These are phyloP conservation scores for Erannis defoliaria DNA, from an alignment of 2,888 invertebrate species.

Conservation along the genomic window DNA sequence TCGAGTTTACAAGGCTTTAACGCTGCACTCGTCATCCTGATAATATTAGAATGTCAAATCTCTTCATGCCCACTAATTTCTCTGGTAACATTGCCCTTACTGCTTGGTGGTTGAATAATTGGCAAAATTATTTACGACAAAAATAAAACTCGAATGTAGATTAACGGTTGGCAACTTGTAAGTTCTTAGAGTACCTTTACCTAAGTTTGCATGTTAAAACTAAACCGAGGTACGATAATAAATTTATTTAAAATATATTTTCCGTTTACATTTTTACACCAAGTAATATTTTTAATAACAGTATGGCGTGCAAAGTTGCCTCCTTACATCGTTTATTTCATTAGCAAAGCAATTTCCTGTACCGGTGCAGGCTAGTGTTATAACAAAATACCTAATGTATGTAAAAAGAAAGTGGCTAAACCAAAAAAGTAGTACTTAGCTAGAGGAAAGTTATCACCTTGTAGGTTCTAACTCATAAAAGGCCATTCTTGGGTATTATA, in stretches of 20 bases:
- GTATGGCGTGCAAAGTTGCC: constrained; percentile 43
- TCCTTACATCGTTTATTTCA: constrained; percentile 40
- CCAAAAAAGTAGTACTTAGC: background rate
- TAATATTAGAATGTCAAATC: too few relatives aligned
- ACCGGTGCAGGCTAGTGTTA: constrained; percentile 23
- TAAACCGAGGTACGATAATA: background rate
- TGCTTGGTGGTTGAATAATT: too few relatives aligned
- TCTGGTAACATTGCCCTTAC: too few relatives aligned
- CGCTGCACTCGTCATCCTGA: too few relatives aligned
- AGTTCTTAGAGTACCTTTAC: background rate
- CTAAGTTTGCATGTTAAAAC: constrained; percentile 10
- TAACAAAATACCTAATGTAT: constrained; percentile 7
- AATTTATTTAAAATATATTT: constrained; percentile 17
- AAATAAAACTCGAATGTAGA: background rate
- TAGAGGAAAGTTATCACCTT: background rate
- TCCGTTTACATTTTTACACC: constrained; percentile 20
- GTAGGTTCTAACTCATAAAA: background rate
- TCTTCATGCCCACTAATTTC: too few relatives aligned
- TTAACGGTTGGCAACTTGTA: background rate
- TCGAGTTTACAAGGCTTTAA: too few relatives aligned
- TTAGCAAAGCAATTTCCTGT: constrained; percentile 48
- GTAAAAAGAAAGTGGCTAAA: constrained; percentile 5
- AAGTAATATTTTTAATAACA: constrained; percentile 39
- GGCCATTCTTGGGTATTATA: background rate
- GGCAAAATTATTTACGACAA: too few relatives aligned